phyloP scores from a whole-genome alignment of 2,113 vertebrate genomes.

The Passer montanus region DNA sequence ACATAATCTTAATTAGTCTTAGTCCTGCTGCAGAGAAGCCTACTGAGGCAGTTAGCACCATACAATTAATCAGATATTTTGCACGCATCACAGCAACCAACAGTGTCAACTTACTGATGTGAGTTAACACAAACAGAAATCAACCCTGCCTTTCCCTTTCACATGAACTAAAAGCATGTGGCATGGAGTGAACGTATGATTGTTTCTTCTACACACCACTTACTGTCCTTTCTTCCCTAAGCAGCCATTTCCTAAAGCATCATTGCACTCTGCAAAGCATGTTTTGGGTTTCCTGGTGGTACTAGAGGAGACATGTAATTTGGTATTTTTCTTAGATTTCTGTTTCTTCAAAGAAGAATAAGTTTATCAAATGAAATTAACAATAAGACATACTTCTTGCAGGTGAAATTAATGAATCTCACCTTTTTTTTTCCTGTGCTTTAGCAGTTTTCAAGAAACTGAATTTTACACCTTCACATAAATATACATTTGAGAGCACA shows the following conservation, averaged over 20 bases:
- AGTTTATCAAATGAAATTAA: not conserved
- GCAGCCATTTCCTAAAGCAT: not conserved
- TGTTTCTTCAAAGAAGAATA: not conserved
- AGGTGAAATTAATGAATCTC: not conserved
- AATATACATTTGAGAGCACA: not conserved
- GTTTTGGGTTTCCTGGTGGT: not conserved
- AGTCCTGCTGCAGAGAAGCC: constrained; percentile 67
- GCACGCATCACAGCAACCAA: constrained; percentile 50
- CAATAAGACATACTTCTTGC: not conserved
- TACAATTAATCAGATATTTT: constrained; percentile 77
- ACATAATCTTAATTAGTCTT: constrained; percentile 78
- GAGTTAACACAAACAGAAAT: constrained; percentile 49
- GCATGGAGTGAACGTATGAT: not conserved
- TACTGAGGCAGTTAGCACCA: constrained; percentile 73
- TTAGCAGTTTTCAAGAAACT: not conserved
- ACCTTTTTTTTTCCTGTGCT: not conserved
- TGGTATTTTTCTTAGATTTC: not conserved
- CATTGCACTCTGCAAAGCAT: not conserved
- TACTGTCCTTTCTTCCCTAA: not conserved
- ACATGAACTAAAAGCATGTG: not conserved
- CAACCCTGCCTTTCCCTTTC: not conserved
- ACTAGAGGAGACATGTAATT: not conserved
- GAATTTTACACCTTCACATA: constrained; percentile 8
- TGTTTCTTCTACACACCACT: not conserved
- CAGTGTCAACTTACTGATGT: constrained; percentile 58